Evolutionary conservation across 2,888 invertebrate genomes (phyloP).

Genomic region (Brachyptera risi): DNA sequence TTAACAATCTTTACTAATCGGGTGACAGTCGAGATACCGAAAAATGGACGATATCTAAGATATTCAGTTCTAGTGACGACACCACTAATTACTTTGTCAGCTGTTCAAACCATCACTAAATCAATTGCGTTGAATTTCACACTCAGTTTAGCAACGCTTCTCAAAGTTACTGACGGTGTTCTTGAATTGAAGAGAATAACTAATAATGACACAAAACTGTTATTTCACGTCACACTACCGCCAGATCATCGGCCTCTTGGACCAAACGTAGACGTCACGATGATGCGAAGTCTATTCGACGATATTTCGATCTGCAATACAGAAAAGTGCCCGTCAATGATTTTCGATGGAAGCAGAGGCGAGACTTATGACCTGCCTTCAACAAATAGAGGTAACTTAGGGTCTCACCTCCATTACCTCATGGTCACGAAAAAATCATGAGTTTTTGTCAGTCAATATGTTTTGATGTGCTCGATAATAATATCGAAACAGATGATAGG

Average conservation of each 20-base stretch:
- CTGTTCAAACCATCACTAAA: too few relatives aligned
- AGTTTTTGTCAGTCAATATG: too few relatives aligned
- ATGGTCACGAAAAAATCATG: too few relatives aligned
- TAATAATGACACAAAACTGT: neutral
- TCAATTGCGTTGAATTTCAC: neutral
- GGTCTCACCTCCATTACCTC: too few relatives aligned
- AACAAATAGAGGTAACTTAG: too few relatives aligned
- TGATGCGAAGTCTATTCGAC: neutral
- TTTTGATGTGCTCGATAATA: too few relatives aligned
- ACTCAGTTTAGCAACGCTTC: neutral
- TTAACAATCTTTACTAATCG: neutral
- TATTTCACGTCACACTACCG: neutral
- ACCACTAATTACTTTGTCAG: too few relatives aligned
- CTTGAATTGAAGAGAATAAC: conserved; percentile 1
- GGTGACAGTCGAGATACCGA: neutral
- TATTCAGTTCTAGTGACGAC: neutral
- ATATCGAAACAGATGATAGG: too few relatives aligned
- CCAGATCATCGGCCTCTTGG: neutral
- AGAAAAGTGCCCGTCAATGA: neutral
- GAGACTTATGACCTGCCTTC: neutral
- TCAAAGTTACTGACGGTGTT: neutral
- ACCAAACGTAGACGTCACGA: neutral
- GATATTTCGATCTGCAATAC: neutral
- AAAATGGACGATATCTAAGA: neutral
- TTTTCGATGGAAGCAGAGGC: neutral